A percentile compares a stretch with the other conserved stretches of the same genome.
phyloP scores from a whole-genome alignment of 2,113 vertebrate genomes.

The Panthera tigris region DNA sequence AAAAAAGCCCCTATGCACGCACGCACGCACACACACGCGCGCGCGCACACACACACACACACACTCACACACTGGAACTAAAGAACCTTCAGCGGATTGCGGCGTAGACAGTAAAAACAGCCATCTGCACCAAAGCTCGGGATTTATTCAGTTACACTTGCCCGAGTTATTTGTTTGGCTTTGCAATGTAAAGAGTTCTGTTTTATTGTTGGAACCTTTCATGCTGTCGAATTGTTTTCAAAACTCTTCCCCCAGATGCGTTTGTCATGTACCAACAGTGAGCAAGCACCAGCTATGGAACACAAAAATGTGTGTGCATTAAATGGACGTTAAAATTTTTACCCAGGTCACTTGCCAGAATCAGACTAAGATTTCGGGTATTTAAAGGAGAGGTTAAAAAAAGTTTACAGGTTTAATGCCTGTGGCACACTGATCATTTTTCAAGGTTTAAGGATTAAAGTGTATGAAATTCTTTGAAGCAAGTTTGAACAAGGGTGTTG shows the following conservation, averaged over 20 bases:
- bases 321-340: neutral
- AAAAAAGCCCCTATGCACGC: constrained; percentile 53
- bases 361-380: neutral
- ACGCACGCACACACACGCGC: neutral
- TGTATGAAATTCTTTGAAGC: constrained; percentile 56
- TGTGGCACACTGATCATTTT: constrained; percentile 58
- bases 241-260: constrained; percentile 65
- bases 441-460: constrained; percentile 66
- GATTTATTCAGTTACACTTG: constrained; percentile 70
- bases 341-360: constrained; percentile 48
- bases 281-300: neutral
- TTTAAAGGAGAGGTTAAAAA: constrained; percentile 58
- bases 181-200: constrained; percentile 72
- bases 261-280: constrained; percentile 44
- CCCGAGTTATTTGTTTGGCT: constrained; percentile 67
- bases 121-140: constrained; percentile 58
- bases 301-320: neutral
- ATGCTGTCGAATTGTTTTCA: constrained; percentile 64
- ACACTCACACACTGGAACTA: constrained; percentile 18
- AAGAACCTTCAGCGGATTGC: constrained; percentile 59
- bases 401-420: constrained; percentile 68
- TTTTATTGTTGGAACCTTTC: constrained; percentile 70
- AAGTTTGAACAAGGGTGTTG: constrained; percentile 68
- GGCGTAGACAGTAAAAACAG: constrained; percentile 67
- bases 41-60: neutral